Evolutionary conservation across 1,140 invertebrate genomes (phyloP).

Genomic region (Dendrolimus kikuchii): DNA sequence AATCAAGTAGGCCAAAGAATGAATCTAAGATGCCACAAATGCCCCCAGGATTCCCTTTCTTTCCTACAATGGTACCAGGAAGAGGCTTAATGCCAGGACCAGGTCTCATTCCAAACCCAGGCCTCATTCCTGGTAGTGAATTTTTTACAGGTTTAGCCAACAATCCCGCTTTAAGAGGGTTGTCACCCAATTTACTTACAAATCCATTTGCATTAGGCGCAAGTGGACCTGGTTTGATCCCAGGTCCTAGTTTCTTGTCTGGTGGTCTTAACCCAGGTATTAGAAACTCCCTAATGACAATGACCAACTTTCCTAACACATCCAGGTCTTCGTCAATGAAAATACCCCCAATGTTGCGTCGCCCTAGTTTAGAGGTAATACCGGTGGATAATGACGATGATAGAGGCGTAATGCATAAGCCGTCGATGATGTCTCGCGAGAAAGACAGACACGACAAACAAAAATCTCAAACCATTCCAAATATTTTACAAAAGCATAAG

Average conservation of each 20-base stretch:
- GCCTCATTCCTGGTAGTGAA: slow-evolving; percentile 60
- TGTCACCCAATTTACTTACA: slow-evolving; percentile 49
- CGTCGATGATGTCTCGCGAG: slow-evolving; percentile 44
- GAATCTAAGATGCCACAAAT: slow-evolving; percentile 74
- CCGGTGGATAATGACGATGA: slow-evolving; percentile 64
- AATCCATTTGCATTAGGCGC: slow-evolving; percentile 68
- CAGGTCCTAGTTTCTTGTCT: slow-evolving; percentile 71
- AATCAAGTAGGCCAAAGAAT: slow-evolving; percentile 75
- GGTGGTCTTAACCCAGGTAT: slow-evolving; percentile 54
- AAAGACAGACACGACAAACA: slow-evolving; percentile 64
- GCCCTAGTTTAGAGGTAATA: slow-evolving; percentile 70
- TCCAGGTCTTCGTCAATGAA: slow-evolving; percentile 68
- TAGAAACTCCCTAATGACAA: slow-evolving; percentile 52
- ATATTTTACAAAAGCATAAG: slow-evolving; percentile 67
- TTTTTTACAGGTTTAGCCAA: slow-evolving; percentile 57
- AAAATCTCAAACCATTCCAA: slow-evolving; percentile 66
- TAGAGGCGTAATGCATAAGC: slow-evolving; percentile 49
- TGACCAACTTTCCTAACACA: slow-evolving; percentile 70
- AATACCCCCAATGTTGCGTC: slow-evolving; percentile 61
- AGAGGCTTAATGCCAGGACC: slow-evolving; percentile 73
- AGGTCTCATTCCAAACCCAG: slow-evolving; percentile 78
- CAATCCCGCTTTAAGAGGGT: slow-evolving; percentile 56
- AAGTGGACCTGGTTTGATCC: slow-evolving; percentile 52
- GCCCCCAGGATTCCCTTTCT: slow-evolving; percentile 67
- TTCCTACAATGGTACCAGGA: slow-evolving; percentile 70